Base-by-base conservation (phyloP, 2,113 vertebrate genomes). In the Otus sunia region DNA sequence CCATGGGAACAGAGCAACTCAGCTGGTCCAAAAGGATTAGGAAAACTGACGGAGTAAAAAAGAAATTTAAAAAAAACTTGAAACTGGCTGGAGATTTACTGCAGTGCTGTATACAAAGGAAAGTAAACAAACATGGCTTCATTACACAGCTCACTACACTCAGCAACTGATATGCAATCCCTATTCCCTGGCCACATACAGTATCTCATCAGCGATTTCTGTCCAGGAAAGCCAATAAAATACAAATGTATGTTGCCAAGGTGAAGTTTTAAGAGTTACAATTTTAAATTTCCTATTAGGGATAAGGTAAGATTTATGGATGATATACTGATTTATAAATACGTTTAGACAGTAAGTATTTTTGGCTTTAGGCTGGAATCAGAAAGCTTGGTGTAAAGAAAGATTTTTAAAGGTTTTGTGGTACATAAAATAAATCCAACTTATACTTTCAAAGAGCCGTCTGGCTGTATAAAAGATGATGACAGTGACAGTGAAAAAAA, bases 91-190 rank as follows among this genome's bases (percentile, higher is more conserved):
- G 56, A 94, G 52, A 71, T 93, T 95, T 94, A 92, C 76, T 93
- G 94, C 91, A 97, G 45, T 41, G 59, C 82, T 72, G 52, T 32
- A 49, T 52, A 86, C 81, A 90, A 93, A 94, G 93, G 56, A 67
- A 93, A 96, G 79, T 55, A 97, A 97, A 94, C 93, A 97, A 95
- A 94, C 77, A 63, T 47, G 93, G 91, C 88, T 98, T 96, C 60
- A 94, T 98, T 97, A 95, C 94, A 97, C 95, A 96, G 95, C 96
- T 96, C 81, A 74, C 79, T 96, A 92, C 95, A 25, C 84, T 87
- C 82, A 69, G 55, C 63, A 86, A 74, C 78, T 41, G 94, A 94
- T 64, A 76, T 18, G 62, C 83, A 87, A 37, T 89, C 71, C 80
- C 94, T 55, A 10, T 21, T 94, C 95, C 79, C 68, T 56, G 71